Conservation (phyloP, 2,888 invertebrate genomes). For the Phasia obesa region DNA sequence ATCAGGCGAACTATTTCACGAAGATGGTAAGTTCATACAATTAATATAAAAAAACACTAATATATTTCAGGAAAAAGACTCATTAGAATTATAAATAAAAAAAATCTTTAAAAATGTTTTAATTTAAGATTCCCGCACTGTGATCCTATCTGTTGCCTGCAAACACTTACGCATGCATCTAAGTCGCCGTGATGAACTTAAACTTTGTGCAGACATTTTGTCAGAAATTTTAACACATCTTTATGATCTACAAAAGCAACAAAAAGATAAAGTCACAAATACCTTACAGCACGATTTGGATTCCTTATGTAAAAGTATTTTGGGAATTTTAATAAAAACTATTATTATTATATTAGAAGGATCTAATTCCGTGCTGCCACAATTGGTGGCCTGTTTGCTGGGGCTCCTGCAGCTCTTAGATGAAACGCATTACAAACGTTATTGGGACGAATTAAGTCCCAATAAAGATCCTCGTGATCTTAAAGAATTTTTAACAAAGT, state of each 20-base stretch:
- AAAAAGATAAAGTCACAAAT: conserved; percentile 83
- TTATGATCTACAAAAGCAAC: conserved; percentile 83
- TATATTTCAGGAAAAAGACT: too few relatives aligned
- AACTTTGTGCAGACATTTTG: conserved; percentile 92
- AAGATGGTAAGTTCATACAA: conserved; percentile 84
- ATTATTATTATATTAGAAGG: conserved; percentile 91
- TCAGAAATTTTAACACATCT: conserved; percentile 89
- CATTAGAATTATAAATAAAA: too few relatives aligned
- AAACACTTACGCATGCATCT: conserved; percentile 93
- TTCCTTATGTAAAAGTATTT: conserved; percentile 89
- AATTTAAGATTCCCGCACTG: conserved; percentile 90
- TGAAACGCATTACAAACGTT: conserved; percentile 92
- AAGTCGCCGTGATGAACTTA: conserved; percentile 90
- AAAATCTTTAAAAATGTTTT: not conserved
- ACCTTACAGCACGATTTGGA: conserved; percentile 90
- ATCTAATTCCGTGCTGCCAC: conserved; percentile 87
- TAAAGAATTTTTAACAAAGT: conserved; percentile 92
- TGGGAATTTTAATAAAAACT: conserved; percentile 93
- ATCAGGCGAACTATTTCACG: conserved; percentile 88
- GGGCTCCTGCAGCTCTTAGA: conserved; percentile 93
- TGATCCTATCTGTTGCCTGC: conserved; percentile 92
- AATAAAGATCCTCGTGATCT: conserved; percentile 88
- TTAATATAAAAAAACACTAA: too few relatives aligned
- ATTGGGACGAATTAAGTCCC: conserved; percentile 90
- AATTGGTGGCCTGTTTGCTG: conserved; percentile 92